Percentiles rank a stretch among this genome's conserved stretches.
Evolutionary conservation across 2,113 vertebrate species (phyloP).

Genomic region (Grantiella picta): DNA sequence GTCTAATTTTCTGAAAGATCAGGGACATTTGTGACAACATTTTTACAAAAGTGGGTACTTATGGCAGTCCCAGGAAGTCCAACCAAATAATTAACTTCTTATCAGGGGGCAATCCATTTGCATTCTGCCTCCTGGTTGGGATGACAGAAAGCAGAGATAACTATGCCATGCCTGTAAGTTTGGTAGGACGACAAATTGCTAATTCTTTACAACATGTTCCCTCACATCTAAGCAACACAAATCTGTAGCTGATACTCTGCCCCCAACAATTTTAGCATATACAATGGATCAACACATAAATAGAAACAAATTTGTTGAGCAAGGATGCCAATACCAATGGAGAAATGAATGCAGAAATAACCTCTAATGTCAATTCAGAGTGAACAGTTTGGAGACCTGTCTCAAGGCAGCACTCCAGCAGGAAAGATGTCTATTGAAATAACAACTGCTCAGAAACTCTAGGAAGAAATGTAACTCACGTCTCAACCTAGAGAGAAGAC

Average conservation of each 20-base stretch:
- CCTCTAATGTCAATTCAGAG: neutral
- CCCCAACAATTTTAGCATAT: neutral
- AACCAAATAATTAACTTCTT: neutral
- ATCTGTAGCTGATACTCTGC: neutral
- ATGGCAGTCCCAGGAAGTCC: neutral
- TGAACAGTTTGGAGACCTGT: neutral
- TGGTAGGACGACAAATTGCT: neutral
- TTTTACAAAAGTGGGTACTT: neutral
- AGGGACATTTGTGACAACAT: neutral
- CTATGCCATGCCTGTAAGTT: neutral
- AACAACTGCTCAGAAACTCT: neutral
- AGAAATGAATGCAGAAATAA: neutral
- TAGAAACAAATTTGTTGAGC: neutral
- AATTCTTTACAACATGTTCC: neutral
- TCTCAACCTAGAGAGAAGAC: neutral
- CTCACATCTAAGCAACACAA: neutral
- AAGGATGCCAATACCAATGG: neutral
- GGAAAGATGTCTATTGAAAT: neutral
- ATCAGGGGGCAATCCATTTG: neutral
- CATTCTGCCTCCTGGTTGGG: neutral
- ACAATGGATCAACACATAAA: neutral
- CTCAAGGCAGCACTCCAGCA: neutral
- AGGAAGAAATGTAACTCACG: neutral
- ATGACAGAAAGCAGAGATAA: neutral
- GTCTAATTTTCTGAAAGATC: neutral